Evolutionary conservation across 1,140 invertebrate species (phyloP).

Genomic region (Chymomyza costata): DNA sequence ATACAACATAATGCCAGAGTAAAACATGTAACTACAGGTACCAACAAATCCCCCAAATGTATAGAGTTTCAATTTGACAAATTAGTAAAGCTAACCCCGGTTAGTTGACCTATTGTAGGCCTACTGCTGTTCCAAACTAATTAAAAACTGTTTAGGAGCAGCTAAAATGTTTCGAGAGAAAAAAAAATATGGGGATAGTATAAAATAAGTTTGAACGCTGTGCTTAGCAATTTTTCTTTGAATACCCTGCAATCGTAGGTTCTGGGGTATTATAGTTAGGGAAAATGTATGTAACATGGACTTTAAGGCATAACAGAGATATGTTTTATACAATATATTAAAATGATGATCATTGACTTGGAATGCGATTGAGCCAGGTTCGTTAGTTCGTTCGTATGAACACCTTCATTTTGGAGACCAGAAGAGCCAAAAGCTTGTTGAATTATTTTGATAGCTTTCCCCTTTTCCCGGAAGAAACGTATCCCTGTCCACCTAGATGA

Average conservation of each 20-base stretch:
- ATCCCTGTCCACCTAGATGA: too few species aligned
- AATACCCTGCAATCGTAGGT: too few species aligned
- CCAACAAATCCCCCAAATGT: constrained; percentile 33
- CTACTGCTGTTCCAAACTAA: constrained; percentile 51
- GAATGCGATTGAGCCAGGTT: too few species aligned
- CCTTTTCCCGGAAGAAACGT: too few species aligned
- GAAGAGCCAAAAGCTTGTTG: too few species aligned
- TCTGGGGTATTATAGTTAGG: too few species aligned
- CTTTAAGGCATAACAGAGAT: background rate
- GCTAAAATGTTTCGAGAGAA: constrained; percentile 10
- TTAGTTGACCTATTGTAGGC: too few species aligned
- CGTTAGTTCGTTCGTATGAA: too few species aligned
- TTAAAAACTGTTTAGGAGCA: constrained; percentile 59
- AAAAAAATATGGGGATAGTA: constrained; percentile 4
- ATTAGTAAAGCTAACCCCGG: constrained; percentile 26
- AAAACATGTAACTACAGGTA: constrained; percentile 36
- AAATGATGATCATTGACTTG: too few species aligned
- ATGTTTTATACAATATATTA: background rate
- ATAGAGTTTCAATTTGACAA: constrained; percentile 29
- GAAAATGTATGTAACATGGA: too few species aligned
- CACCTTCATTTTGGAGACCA: too few species aligned
- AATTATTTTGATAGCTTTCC: too few species aligned
- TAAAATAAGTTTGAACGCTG: constrained; percentile 44
- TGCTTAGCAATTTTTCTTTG: constrained; percentile 54
- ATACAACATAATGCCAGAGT: constrained; percentile 5